phyloP scores from a whole-genome alignment of 2,113 vertebrate genomes.

The Conger conger region DNA sequence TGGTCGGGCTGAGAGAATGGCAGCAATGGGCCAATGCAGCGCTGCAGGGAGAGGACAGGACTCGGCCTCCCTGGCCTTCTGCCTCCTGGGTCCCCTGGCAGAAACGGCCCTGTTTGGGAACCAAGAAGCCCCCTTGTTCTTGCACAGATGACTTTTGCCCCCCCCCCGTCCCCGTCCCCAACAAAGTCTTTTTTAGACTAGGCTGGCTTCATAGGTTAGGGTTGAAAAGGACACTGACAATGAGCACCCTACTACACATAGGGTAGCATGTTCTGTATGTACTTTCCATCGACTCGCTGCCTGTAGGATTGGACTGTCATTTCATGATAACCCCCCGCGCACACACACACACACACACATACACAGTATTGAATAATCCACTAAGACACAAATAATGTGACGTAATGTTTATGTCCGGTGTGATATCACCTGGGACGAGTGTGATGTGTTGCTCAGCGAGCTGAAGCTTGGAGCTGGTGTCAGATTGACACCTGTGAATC shows the following conservation, averaged over 20 bases:
- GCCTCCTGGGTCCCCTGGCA: neutral
- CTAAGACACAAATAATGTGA: neutral
- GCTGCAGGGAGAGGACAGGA: too few species aligned
- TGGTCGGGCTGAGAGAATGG: constrained; percentile 60
- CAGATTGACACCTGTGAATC: neutral
- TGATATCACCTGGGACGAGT: neutral
- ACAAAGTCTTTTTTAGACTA: too few species aligned
- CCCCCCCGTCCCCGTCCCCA: too few species aligned
- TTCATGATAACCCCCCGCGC: neutral
- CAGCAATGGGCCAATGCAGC: constrained; percentile 33
- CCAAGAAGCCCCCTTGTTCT: neutral
- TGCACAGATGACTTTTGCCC: neutral
- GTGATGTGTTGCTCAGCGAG: neutral
- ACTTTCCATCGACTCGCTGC: neutral
- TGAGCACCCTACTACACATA: neutral
- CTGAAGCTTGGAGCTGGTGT: neutral
- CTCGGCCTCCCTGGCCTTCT: neutral
- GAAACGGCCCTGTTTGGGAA: neutral
- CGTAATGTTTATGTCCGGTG: neutral
- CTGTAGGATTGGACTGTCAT: neutral
- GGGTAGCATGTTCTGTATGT: too few species aligned
- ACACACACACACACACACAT: too few species aligned
- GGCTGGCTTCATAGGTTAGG: too few species aligned
- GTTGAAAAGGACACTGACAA: too few species aligned
- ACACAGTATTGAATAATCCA: neutral